Evolutionary conservation across 2,888 invertebrate genomes (phyloP).

Genomic region (Laothoe populi): DNA sequence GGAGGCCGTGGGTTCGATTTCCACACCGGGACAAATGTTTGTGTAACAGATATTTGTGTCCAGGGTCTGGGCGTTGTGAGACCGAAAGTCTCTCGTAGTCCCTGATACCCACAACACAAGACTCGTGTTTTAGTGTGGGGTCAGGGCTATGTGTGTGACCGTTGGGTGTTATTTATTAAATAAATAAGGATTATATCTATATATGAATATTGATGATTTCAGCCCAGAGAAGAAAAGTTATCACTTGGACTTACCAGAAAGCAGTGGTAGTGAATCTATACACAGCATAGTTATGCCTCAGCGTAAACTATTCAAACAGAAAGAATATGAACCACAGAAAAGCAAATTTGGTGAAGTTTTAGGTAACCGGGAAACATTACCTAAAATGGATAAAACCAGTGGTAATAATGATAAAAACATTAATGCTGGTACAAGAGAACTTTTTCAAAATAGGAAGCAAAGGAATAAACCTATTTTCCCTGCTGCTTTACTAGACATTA

Average conservation of each 20-base stretch:
- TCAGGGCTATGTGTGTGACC: too few species aligned
- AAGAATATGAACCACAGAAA: constrained; percentile 55
- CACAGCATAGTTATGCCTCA: constrained; percentile 72
- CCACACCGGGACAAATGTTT: too few species aligned
- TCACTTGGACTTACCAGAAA: constrained; percentile 66
- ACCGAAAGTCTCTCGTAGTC: too few species aligned
- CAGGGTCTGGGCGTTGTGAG: too few species aligned
- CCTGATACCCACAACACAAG: too few species aligned
- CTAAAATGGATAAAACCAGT: constrained; percentile 51
- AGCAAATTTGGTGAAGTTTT: constrained; percentile 56
- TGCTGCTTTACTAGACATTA: constrained; percentile 58
- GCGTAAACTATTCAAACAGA: constrained; percentile 65
- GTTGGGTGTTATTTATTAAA: too few species aligned
- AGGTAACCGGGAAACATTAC: constrained; percentile 55
- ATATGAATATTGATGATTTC: constrained; percentile 40
- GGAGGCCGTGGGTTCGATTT: too few species aligned
- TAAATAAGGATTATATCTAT: constrained; percentile 4
- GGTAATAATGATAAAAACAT: constrained; percentile 52
- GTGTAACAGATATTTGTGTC: too few species aligned
- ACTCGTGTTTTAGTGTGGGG: too few species aligned
- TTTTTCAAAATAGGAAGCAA: constrained; percentile 56
- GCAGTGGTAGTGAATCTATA: constrained; percentile 73
- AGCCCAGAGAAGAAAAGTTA: constrained; percentile 65
- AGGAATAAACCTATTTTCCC: constrained; percentile 62
- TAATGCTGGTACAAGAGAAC: constrained; percentile 53